phyloP scores from a whole-genome alignment of 2,797 vertebrate species.

The Chaunax sp. region DNA sequence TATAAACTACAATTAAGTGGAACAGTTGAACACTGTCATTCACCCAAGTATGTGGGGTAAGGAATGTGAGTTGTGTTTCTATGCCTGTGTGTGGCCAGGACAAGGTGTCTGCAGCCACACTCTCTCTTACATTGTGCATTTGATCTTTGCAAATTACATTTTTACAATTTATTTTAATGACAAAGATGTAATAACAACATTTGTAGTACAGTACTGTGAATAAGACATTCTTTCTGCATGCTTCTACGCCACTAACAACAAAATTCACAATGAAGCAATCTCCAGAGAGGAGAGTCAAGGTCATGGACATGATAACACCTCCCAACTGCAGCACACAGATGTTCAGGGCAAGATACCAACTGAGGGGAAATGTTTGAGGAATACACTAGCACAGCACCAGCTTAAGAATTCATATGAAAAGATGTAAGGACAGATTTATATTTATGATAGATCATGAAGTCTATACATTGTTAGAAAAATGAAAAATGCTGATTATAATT shows the following conservation, averaged over 20 bases:
- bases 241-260: slow-evolving; percentile 33
- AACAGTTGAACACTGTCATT: slow-evolving; percentile 79
- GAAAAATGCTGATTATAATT: neutral
- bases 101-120: slow-evolving; percentile 61
- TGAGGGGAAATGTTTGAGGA: slow-evolving; percentile 40
- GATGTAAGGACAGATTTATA: slow-evolving; percentile 6
- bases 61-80: slow-evolving; percentile 62
- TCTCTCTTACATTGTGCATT: slow-evolving; percentile 21
- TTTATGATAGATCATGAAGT: neutral
- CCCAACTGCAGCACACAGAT: slow-evolving; percentile 67
- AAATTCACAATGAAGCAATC: slow-evolving; percentile 53
- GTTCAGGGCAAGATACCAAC: slow-evolving; percentile 64
- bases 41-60: slow-evolving; percentile 69
- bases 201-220: slow-evolving; percentile 24
- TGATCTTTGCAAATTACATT: slow-evolving; percentile 29
- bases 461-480: neutral
- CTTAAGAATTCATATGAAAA: slow-evolving; percentile 17
- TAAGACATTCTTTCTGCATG: slow-evolving; percentile 23
- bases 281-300: slow-evolving; percentile 68
- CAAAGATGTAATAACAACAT: slow-evolving; percentile 11
- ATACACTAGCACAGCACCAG: neutral
- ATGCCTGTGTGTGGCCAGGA: slow-evolving; percentile 66
- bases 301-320: slow-evolving; percentile 69
- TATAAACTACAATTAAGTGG: slow-evolving; percentile 82
- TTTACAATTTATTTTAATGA: slow-evolving; percentile 7